Conservation (phyloP, 1,140 invertebrate genomes). For the Magallana gigas region DNA sequence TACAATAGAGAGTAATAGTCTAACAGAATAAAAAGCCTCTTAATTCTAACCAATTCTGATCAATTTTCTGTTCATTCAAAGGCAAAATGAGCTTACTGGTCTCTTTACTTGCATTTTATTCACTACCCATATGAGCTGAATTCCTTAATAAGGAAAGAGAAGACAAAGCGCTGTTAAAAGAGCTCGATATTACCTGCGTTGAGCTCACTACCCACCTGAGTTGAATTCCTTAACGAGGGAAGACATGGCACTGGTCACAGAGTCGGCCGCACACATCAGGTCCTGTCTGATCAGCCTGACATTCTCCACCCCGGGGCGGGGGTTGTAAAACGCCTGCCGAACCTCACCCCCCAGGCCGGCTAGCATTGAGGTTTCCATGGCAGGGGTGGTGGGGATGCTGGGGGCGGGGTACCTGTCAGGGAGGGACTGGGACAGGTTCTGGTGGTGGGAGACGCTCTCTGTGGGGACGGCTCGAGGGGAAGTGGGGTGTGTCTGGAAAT, state of each 20-base stretch:
- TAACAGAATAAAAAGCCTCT: too few relatives aligned
- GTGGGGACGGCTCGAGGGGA: conserved; percentile 93
- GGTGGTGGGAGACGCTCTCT: conserved; percentile 82
- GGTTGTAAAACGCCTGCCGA: conserved; percentile 74
- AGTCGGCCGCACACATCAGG: conserved; percentile 94
- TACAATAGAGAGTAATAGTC: too few relatives aligned
- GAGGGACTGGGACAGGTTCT: conserved; percentile 76
- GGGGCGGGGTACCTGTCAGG: conserved; percentile 68
- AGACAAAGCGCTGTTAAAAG: too few relatives aligned
- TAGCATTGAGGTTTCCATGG: conserved; percentile 71
- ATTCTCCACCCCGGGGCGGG: conserved; percentile 58
- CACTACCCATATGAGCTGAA: not conserved
- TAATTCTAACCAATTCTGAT: too few relatives aligned
- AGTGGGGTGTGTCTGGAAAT: conserved; percentile 82
- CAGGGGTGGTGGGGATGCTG: conserved; percentile 57
- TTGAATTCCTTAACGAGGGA: conserved; percentile 96
- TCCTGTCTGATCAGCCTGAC: conserved; percentile 83
- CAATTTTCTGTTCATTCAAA: too few relatives aligned
- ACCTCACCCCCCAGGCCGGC: conserved; percentile 81
- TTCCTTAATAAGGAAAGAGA: not conserved
- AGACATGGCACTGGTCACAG: conserved; percentile 97
- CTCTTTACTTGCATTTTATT: not conserved
- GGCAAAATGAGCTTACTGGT: too few relatives aligned
- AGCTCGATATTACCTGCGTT: too few relatives aligned
- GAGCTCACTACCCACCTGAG: conserved; percentile 82